These are phyloP conservation scores for Penaeus monodon DNA, from an alignment of 2,888 invertebrate species.

Conservation along the genomic window DNA sequence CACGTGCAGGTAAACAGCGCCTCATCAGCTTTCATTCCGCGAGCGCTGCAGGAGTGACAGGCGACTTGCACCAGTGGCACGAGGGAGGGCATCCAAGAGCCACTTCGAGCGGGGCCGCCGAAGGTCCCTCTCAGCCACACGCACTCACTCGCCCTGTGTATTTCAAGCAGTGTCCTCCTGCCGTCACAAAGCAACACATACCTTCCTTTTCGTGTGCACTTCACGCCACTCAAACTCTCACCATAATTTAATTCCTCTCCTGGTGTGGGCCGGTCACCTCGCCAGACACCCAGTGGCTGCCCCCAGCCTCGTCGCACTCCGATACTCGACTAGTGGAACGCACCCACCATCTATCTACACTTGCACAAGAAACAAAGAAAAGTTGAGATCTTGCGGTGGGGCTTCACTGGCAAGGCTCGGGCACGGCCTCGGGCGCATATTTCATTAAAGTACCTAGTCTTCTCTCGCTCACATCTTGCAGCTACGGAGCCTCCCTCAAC, in stretches of 20 bases:
- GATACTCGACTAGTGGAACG: constrained; percentile 5
- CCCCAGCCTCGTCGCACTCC: neutral
- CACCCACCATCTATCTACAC: constrained; percentile 32
- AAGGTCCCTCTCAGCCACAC: neutral
- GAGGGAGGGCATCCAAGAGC: neutral
- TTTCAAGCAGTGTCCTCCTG: constrained; percentile 22
- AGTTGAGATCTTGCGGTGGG: constrained; percentile 52
- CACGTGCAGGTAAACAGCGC: constrained; percentile 7
- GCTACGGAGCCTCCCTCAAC: constrained; percentile 33
- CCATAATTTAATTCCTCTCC: neutral
- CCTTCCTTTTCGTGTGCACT: constrained; percentile 29
- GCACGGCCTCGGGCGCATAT: constrained; percentile 54
- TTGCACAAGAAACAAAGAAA: constrained; percentile 59
- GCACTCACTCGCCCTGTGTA: neutral
- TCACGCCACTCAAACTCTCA: constrained; percentile 8
- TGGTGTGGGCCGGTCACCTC: neutral
- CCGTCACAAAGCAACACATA: constrained; percentile 1
- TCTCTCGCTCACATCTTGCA: constrained; percentile 52
- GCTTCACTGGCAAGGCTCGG: constrained; percentile 55
- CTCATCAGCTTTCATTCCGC: constrained; percentile 18
- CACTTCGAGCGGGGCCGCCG: constrained; percentile 1
- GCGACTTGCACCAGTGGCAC: neutral
- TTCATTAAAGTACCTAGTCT: constrained; percentile 59
- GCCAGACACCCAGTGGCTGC: neutral
- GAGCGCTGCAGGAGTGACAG: neutral